phyloP scores from a whole-genome alignment of 2,797 vertebrate genomes.

The Picus viridis region DNA sequence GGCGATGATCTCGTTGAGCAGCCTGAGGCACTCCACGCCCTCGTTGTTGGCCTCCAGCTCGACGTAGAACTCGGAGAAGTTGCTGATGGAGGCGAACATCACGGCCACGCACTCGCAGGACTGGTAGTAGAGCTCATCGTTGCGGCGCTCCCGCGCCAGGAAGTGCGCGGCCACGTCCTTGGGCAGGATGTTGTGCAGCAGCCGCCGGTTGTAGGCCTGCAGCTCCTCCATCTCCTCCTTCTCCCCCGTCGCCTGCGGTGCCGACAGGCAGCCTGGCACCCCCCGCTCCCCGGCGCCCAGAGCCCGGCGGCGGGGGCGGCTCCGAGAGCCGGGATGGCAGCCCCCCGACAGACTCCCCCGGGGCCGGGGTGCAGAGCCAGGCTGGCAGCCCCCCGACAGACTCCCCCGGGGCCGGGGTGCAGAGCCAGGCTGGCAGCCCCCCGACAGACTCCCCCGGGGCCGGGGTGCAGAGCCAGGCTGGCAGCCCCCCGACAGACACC shows the following conservation, averaged over 20 bases:
- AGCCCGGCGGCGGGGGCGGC: no score
- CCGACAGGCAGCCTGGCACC: no score
- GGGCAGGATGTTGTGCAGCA: constrained; percentile 95
- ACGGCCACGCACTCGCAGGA: constrained; percentile 95
- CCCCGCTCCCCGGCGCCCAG: no score
- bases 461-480: no score
- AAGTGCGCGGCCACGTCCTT: constrained; percentile 96
- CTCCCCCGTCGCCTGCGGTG: constrained; percentile 89
- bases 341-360: no score
- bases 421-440: no score
- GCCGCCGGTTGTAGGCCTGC: constrained; percentile 93
- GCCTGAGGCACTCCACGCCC: constrained; percentile 91
- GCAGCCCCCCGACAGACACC: no score
- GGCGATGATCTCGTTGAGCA: constrained; percentile 96
- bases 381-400: no score
- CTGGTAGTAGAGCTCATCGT: constrained; percentile 96
- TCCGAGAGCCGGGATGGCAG: no score
- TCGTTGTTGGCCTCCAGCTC: constrained; percentile 98
- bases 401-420: no score
- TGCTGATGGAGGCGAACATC: constrained; percentile 97
- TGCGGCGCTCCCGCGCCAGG: constrained; percentile 89
- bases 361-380: no score
- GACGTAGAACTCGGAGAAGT: constrained; percentile 96
- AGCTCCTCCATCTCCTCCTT: constrained; percentile 98
- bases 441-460: no score